Conservation (phyloP, 92 coral and sea anemone species). For the Siderastrea radians region DNA sequence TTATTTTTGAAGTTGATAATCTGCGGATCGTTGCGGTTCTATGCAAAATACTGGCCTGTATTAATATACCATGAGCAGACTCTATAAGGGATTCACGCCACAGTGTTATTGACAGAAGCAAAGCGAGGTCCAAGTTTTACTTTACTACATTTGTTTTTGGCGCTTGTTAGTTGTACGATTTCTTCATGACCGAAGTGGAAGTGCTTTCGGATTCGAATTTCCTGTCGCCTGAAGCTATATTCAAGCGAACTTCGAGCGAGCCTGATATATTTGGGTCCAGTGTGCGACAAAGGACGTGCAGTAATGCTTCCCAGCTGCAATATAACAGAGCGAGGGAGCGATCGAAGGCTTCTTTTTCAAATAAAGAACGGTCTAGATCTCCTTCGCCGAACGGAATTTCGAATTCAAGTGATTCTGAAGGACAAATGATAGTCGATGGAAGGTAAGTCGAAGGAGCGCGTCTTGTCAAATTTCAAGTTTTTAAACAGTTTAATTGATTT, state of each 20-base stretch:
- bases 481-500: slow-evolving; percentile 7
- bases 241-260: slow-evolving; percentile 81
- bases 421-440: slow-evolving; percentile 41
- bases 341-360: slow-evolving; percentile 40
- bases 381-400: slow-evolving; percentile 20
- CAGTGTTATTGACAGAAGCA: slow-evolving; percentile 26
- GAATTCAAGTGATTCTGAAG: slow-evolving; percentile 41
- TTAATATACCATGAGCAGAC: slow-evolving; percentile 38
- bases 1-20: slow-evolving; percentile 7
- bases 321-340: slow-evolving; percentile 37
- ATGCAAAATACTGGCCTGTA: slow-evolving; percentile 52
- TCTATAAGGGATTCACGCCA: slow-evolving; percentile 18
- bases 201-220: slow-evolving; percentile 51
- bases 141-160: background rate
- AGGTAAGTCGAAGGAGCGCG: slow-evolving; percentile 26
- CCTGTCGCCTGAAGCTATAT: slow-evolving; percentile 44
- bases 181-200: slow-evolving; percentile 38
- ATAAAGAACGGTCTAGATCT: slow-evolving; percentile 25
- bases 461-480: background rate
- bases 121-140: background rate
- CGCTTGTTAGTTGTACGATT: background rate
- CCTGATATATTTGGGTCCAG: slow-evolving; percentile 73
- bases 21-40: slow-evolving; percentile 37
- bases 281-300: slow-evolving; percentile 72
- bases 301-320: slow-evolving; percentile 64